Conservation (phyloP, 2,888 invertebrate genomes). For the Caenorhabditis imperialis region DNA sequence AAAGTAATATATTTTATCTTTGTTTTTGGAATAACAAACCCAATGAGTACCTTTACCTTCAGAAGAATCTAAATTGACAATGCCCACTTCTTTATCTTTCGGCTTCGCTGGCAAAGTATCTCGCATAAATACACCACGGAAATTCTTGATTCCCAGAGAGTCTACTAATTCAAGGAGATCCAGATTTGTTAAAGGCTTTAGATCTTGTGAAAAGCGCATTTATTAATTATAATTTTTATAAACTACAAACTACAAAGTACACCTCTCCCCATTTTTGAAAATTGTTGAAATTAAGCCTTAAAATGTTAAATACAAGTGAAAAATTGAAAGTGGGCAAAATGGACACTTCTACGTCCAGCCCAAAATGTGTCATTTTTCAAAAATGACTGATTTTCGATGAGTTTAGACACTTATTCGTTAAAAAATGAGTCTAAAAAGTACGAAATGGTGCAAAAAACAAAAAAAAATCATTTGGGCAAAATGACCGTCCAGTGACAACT, state of each 20-base stretch:
- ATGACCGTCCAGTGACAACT: too few species aligned
- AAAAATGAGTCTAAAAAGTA: too few species aligned
- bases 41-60: constrained; percentile 35
- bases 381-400: constrained; percentile 18
- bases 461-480: too few species aligned
- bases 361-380: too few species aligned
- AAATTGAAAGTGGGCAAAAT: too few species aligned
- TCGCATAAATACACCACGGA: constrained; percentile 34
- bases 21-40: constrained; percentile 34
- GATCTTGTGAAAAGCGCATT: constrained; percentile 9
- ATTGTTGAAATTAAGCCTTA: too few species aligned
- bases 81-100: constrained; percentile 34
- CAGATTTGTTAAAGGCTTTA: constrained; percentile 27
- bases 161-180: constrained; percentile 9
- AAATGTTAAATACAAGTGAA: too few species aligned
- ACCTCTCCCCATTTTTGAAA: too few species aligned
- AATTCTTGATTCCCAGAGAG: constrained; percentile 21
- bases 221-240: too few species aligned
- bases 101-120: constrained; percentile 21
- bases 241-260: too few species aligned
- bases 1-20: constrained; percentile 18
- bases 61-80: constrained; percentile 27
- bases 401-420: background rate
- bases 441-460: too few species aligned
- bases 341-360: too few species aligned